Base-by-base conservation (phyloP, 2,113 vertebrate genomes). In the Lontra canadensis region DNA sequence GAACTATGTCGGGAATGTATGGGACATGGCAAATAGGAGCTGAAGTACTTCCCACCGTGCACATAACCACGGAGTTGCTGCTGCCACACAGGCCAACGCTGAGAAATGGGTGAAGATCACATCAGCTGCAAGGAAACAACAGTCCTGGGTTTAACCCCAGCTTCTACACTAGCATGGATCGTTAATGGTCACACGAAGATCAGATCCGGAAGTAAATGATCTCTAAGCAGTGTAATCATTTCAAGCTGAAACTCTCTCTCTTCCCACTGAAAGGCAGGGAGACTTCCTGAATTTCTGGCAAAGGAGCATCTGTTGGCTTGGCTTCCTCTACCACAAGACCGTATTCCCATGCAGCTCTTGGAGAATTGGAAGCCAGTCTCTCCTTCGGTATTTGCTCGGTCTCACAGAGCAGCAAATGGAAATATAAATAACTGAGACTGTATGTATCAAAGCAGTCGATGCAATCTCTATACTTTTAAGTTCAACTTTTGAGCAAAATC, bases 191-290 rank as follows among this genome's bases (percentile, higher is more conserved):
- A 85, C 34, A 44, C 14, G 1, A 61, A 21, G 87, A 49, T 71
- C 76, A 23, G 80, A 55, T 49, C 49, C 57, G 36, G 23, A 20
- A 71, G 42, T 74, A 65, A 29, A 55, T 90, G 31, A 80, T 44
- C 34, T 69, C 67, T 49, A 59, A 89, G 83, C 55, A 71, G 74
- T 44, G 12, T 90, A 94, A 67, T 88, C 34, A 42, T 93, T 84
- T 65, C 76, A 96, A 88, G 36, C 71, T 73, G 86, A 88, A 95
- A 69, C 89, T n/a, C 21, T 52, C 55, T 67, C 69, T 96, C 83
- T 86, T 87, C 47, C 81, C 18, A 23, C 18, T 42, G 69, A 87
- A 96, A 90, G 57, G 17, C 86, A 76, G 69, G 34, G 67, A 91
- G 71, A 39, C 13, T 67, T 87, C n/a, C 3, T 63, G 26, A 85